Evolutionary conservation across 1,140 invertebrate species (phyloP).

Genomic region (Diachasma alloeum): DNA sequence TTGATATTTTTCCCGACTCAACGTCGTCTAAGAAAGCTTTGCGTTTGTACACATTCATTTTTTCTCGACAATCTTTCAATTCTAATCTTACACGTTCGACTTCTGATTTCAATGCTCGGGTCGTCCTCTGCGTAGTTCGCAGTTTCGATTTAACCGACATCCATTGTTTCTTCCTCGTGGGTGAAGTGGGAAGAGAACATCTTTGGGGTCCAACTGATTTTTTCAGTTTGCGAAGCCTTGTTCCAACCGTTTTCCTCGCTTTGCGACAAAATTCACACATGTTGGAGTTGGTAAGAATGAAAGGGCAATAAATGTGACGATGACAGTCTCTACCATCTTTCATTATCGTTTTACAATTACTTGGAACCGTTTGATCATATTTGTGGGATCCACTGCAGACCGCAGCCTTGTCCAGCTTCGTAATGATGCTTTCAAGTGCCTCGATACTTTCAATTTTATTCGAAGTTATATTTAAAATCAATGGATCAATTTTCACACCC

Average conservation of each 20-base stretch:
- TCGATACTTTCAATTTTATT: neutral
- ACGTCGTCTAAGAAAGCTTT: neutral
- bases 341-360: neutral
- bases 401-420: neutral
- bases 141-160: neutral
- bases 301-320: neutral
- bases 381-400: neutral
- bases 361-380: neutral
- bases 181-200: neutral
- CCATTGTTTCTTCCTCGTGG: neutral
- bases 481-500: neutral
- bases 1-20: neutral
- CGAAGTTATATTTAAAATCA: neutral
- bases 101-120: neutral
- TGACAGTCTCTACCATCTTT: neutral
- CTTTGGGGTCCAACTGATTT: neutral
- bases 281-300: neutral
- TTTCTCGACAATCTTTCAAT: neutral
- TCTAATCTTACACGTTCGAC: neutral
- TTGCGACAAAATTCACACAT: neutral
- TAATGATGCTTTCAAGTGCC: neutral
- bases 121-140: neutral
- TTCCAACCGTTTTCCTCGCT: neutral
- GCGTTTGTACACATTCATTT: neutral
- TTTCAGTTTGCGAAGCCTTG: neutral